phyloP scores from a whole-genome alignment of 1,140 invertebrate genomes.

The Globodera rostochiensis region DNA sequence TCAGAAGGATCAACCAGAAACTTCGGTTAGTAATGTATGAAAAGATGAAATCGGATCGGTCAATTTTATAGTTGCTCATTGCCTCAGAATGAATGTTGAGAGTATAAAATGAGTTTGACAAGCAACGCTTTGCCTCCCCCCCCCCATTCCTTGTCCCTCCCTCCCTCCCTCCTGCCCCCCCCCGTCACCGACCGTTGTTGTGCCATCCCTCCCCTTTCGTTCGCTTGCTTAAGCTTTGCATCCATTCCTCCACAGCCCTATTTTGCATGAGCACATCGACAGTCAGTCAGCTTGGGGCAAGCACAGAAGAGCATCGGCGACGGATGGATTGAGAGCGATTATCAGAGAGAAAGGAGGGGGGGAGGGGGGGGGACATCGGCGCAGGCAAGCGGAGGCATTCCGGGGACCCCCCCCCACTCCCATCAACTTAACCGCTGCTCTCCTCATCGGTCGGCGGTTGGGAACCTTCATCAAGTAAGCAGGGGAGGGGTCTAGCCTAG shows the following conservation, averaged over 20 bases:
- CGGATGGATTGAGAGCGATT: neutral
- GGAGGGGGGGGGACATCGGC: too few species aligned
- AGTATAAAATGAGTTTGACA: neutral
- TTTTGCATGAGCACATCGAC: constrained; percentile 2
- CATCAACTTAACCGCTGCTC: too few species aligned
- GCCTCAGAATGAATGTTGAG: neutral
- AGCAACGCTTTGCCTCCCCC: neutral
- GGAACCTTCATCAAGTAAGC: neutral
- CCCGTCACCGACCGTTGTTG: too few species aligned
- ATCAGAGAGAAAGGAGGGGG: neutral
- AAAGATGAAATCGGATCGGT: too few species aligned
- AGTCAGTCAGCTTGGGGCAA: constrained; percentile 1
- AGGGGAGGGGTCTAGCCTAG: neutral
- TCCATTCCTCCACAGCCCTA: neutral
- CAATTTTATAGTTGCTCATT: too few species aligned
- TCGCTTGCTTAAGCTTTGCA: neutral
- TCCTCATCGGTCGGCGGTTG: neutral
- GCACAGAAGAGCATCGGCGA: neutral
- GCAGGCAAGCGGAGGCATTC: neutral
- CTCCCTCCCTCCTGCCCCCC: neutral
- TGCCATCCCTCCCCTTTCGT: too few species aligned
- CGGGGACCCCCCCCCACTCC: too few species aligned
- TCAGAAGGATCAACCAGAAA: too few species aligned
- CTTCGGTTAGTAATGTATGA: too few species aligned
- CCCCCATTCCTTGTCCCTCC: neutral